Conservation (phyloP, 2,113 vertebrate genomes). For the Upupa epops region DNA sequence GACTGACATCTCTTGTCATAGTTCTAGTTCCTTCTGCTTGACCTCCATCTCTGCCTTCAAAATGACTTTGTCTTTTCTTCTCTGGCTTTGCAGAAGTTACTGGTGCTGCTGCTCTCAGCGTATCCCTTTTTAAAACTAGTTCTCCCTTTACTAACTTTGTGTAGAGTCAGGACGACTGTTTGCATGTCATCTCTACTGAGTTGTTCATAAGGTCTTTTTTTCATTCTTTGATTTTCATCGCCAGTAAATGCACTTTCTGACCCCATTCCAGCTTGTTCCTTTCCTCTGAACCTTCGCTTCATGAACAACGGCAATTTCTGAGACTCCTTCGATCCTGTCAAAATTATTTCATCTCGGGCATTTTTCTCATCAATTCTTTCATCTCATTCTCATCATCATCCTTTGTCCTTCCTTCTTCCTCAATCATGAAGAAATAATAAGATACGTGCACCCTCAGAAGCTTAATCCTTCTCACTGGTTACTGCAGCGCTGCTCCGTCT, state of each 20-base stretch:
- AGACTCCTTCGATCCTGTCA: background rate
- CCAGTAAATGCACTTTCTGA: background rate
- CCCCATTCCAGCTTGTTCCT: rapidly evolving
- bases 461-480: background rate
- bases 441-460: background rate
- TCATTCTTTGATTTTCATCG: background rate
- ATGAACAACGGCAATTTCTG: background rate
- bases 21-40: background rate
- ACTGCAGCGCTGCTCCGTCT: background rate
- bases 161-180: background rate
- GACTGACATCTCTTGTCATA: background rate
- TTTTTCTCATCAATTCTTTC: background rate
- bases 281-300: background rate
- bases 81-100: background rate
- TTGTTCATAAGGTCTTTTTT: background rate
- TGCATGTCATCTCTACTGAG: background rate
- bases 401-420: background rate
- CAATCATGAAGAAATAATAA: background rate
- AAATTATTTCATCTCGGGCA: background rate
- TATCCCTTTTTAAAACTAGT: background rate
- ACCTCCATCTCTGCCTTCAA: background rate
- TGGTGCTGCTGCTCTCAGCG: background rate
- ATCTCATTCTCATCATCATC: background rate
- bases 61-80: background rate
- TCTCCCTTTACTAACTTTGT: background rate